Base-by-base conservation (phyloP, 2,888 invertebrate species). In the Tipula vernalis region DNA sequence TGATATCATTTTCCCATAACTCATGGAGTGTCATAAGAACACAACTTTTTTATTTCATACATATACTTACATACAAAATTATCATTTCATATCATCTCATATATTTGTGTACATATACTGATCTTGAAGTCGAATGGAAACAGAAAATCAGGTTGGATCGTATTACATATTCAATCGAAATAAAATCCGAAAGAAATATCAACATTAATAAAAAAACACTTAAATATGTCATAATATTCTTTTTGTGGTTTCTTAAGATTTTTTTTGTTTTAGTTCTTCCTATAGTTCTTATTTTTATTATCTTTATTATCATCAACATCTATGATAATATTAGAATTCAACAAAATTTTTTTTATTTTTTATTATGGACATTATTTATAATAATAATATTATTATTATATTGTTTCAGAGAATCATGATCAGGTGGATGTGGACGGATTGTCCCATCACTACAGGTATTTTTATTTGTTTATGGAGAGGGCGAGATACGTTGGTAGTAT, bases 141-240 rank as follows among this genome's bases (percentile, higher is more conserved):
- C 28, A 71, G 28, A 71, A 71, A 28, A 71, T 71, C 71, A 71
- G 71, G 71, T 71, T 71, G 71, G 71, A 71, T 71, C 71, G 71
- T 71, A 71, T 71, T 71, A 71, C 71, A 71, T 71, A 71, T 71
- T 71, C 71, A 71, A 71, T 71, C 71, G 71, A 71, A 71, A 71
- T 28, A 28, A 71, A 71, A 28, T 28, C 71, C 28, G 6, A 71
- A 71, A 51, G 15, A 51, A 51, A 51, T 51, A 51, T 51, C 51
- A 51, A 71, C 71, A 71, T 71, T 71, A 71, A 71, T 71, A 71
- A 71, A 71, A 71, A 71, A 71, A 71, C 71, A 71, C 71, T 71
- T 71, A 71, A 71, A 71, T 71, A 71, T 71, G 71, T 71, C 71
- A 71, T 71, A 71, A 71, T 71, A 71, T 71, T 28, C 71, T 8